Conservation (phyloP, 1,140 invertebrate species). For the Antheraea mylitta region DNA sequence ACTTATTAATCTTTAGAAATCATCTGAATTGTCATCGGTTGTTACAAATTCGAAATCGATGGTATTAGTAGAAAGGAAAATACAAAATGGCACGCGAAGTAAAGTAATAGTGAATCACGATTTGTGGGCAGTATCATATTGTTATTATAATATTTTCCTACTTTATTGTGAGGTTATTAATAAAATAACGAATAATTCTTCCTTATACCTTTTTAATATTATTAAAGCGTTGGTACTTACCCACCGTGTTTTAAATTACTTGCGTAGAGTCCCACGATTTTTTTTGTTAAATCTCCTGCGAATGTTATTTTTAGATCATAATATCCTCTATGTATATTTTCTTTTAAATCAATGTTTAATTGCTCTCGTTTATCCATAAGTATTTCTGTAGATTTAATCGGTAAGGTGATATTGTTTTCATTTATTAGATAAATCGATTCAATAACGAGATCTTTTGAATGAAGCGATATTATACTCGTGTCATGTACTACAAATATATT, state of each 20-base stretch:
- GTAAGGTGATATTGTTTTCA: conserved; percentile 27
- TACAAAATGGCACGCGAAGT: no score
- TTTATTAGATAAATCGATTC: conserved; percentile 31
- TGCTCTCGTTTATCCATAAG: conserved; percentile 42
- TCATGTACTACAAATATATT: conserved; percentile 37
- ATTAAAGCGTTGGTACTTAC: conserved; percentile 43
- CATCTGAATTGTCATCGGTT: no score
- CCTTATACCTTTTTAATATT: no score
- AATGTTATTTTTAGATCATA: conserved; percentile 50
- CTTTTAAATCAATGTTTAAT: conserved; percentile 40
- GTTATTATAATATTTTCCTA: no score
- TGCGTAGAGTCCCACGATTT: conserved; percentile 65
- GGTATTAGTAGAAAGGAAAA: no score
- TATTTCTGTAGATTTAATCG: conserved; percentile 22
- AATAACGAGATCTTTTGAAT: conserved; percentile 53
- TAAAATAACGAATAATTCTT: no score
- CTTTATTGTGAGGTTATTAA: no score
- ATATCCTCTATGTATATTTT: conserved; percentile 28
- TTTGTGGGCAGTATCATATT: no score
- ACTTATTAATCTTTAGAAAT: no score
- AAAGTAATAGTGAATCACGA: no score
- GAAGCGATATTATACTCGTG: conserved; percentile 45
- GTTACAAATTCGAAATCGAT: no score
- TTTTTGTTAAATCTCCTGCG: conserved; percentile 52
- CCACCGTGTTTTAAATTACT: conserved; percentile 54